These are phyloP conservation scores for Pterophyllum scalare DNA, from an alignment of 2,113 vertebrate species.

Conservation along the genomic window DNA sequence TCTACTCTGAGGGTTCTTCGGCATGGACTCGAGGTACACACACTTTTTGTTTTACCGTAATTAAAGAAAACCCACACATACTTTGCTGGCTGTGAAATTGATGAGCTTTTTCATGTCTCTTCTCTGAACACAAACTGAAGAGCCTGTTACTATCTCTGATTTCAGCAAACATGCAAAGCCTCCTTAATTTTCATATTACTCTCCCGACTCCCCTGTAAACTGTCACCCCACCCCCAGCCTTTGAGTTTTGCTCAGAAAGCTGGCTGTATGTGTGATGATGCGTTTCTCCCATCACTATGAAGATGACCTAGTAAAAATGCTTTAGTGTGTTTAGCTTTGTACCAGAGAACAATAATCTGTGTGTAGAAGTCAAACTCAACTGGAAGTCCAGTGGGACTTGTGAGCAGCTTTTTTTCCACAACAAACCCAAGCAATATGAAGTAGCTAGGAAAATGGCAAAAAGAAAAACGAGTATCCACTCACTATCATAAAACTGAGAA, in stretches of 20 bases:
- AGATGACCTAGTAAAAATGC: not conserved
- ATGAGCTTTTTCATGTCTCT: conserved; percentile 67
- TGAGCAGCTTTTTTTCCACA: too few relatives aligned
- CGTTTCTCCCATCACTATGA: not conserved
- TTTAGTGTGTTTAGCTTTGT: not conserved
- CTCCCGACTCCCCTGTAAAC: too few relatives aligned
- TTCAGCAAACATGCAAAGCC: conserved; percentile 12
- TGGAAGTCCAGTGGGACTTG: too few relatives aligned
- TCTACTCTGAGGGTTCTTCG: conserved; percentile 94
- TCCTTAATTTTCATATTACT: not conserved
- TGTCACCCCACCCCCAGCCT: not conserved
- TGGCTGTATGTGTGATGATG: not conserved
- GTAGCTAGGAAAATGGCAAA: too few relatives aligned
- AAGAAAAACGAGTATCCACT: too few relatives aligned
- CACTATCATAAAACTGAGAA: not conserved
- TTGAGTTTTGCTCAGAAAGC: not conserved
- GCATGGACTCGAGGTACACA: conserved; percentile 93
- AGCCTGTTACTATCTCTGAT: conserved; percentile 46
- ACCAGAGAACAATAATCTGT: too few relatives aligned
- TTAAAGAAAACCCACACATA: not conserved
- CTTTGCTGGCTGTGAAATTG: conserved; percentile 34
- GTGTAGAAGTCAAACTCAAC: too few relatives aligned
- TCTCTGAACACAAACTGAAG: conserved; percentile 62
- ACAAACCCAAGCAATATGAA: too few relatives aligned
- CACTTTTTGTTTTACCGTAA: not conserved